These are phyloP conservation scores for Cephalopholis sonnerati DNA, from an alignment of 2,113 vertebrate genomes.

Conservation along the genomic window DNA sequence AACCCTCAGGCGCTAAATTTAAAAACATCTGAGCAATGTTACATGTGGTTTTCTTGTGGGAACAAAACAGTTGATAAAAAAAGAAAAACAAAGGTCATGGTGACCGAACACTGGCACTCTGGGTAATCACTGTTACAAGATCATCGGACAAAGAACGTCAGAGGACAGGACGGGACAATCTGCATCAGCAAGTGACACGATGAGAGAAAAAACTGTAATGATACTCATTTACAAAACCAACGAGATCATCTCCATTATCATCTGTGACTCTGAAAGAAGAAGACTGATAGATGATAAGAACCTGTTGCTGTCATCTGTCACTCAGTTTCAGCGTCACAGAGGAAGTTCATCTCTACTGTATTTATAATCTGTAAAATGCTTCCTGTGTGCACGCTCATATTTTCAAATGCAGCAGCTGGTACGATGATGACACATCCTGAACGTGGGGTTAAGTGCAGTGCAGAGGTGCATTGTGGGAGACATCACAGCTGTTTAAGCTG, in stretches of 20 bases:
- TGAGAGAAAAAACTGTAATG: background rate
- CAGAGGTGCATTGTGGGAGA: background rate
- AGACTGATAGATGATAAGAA: too few relatives aligned
- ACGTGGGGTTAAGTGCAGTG: background rate
- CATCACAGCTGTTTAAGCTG: constrained; percentile 22
- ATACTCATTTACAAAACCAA: background rate
- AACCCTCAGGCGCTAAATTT: background rate
- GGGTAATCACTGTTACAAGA: constrained; percentile 12
- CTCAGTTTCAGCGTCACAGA: background rate
- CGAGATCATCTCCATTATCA: background rate
- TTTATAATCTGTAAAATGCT: background rate
- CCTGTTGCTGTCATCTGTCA: background rate
- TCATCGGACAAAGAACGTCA: background rate
- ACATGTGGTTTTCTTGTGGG: background rate
- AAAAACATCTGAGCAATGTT: background rate
- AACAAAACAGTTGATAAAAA: constrained; percentile 6
- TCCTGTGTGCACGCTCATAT: constrained; percentile 1
- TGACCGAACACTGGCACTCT: constrained; percentile 5
- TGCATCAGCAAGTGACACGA: background rate
- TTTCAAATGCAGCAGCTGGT: constrained; percentile 38
- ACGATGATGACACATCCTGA: background rate
- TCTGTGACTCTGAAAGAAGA: background rate
- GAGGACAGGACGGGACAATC: background rate
- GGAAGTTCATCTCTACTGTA: background rate
- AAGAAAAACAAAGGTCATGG: background rate